A percentile compares a stretch with the other conserved stretches of the same genome.
phyloP scores from a whole-genome alignment of 2,797 vertebrate genomes.

The Sebastes hubbsi region DNA sequence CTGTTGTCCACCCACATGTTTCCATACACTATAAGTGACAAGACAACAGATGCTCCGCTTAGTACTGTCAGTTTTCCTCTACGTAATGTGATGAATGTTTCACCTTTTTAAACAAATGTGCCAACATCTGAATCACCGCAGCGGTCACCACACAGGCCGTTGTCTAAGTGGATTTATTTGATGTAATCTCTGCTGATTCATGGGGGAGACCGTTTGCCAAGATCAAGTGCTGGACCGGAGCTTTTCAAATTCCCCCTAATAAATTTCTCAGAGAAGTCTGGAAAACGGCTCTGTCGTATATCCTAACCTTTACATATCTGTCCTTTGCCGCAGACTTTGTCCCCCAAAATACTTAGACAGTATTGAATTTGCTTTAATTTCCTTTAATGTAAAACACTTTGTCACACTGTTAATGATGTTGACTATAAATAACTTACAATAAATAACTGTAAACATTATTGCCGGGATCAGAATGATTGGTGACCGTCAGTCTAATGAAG shows the following conservation, averaged over 20 bases:
- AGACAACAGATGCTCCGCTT: slow-evolving; percentile 10
- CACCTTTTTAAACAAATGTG: slow-evolving; percentile 7
- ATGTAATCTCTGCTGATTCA: slow-evolving; percentile 36
- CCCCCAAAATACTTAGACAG: not conserved
- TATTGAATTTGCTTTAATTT: not conserved
- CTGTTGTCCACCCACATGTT: not conserved
- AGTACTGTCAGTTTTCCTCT: not conserved
- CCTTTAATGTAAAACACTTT: not conserved
- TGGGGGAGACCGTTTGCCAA: not conserved
- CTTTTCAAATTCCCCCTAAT: slow-evolving; percentile 4
- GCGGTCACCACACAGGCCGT: slow-evolving; percentile 21
- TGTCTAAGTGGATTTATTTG: slow-evolving; percentile 26
- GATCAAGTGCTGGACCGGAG: slow-evolving; percentile 11
- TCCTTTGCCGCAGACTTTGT: not conserved
- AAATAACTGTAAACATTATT: not conserved
- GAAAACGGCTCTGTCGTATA: not conserved
- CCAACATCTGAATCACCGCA: slow-evolving; percentile 31
- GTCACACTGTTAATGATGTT: not conserved
- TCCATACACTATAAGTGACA: not conserved
- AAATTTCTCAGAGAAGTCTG: slow-evolving; percentile 2
- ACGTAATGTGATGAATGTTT: slow-evolving; percentile 3
- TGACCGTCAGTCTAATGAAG: slow-evolving; percentile 10
- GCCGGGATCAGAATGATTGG: not conserved
- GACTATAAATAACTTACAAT: not conserved
- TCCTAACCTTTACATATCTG: slow-evolving; percentile 1